phyloP scores from a whole-genome alignment of 2,797 vertebrate genomes.

The Coluber constrictor region DNA sequence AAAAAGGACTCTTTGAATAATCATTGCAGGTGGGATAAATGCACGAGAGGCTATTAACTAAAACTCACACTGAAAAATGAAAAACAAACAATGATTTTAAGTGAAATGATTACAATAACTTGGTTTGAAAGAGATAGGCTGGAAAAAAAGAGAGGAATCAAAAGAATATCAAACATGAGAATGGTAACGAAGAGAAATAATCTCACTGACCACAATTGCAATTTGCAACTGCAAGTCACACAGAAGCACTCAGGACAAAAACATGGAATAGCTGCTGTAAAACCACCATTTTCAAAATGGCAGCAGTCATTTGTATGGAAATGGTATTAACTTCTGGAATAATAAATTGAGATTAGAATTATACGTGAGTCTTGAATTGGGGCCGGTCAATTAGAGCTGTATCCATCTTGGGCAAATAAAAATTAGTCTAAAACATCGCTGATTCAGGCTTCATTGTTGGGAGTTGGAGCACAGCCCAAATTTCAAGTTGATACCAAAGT shows the following conservation, averaged over 20 bases:
- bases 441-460: background rate
- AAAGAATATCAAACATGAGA: background rate
- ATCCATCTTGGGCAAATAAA: background rate
- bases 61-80: too few relatives aligned
- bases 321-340: background rate
- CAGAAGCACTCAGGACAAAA: background rate
- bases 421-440: background rate
- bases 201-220: background rate
- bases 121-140: background rate
- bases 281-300: background rate
- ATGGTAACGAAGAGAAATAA: background rate
- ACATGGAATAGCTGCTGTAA: background rate
- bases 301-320: background rate
- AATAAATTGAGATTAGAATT: background rate
- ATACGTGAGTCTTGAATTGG: background rate
- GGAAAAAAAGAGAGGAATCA: background rate
- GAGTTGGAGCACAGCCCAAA: background rate
- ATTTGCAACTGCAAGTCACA: background rate
- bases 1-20: too few relatives aligned
- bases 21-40: too few relatives aligned
- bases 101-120: too few relatives aligned
- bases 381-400: background rate
- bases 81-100: too few relatives aligned
- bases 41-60: too few relatives aligned
- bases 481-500: background rate